These are phyloP conservation scores for Nymphalis urticae DNA, from an alignment of 2,888 invertebrate species.

Conservation along the genomic window DNA sequence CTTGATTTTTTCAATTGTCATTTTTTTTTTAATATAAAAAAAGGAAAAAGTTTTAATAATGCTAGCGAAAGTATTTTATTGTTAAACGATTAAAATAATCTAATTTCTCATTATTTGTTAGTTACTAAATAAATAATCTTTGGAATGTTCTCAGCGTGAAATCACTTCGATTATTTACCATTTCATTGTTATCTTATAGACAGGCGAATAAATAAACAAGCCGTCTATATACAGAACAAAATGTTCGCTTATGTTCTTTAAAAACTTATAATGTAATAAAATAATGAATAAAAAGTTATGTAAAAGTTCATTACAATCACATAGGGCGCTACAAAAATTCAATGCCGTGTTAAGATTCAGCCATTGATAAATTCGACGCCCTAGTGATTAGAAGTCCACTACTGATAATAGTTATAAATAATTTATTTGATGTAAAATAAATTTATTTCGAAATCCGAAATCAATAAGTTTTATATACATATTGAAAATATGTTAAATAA, in stretches of 20 bases:
- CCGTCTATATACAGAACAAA: too few species aligned
- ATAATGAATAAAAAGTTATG: too few species aligned
- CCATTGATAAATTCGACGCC: not conserved
- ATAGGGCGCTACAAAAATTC: too few species aligned
- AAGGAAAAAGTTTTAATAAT: not conserved
- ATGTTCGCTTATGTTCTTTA: too few species aligned
- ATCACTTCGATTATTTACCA: not conserved
- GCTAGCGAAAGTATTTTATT: not conserved
- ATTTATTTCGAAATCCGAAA: not conserved
- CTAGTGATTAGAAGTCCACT: not conserved
- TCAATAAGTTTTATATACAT: not conserved
- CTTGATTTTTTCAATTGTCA: slow-evolving; percentile 41
- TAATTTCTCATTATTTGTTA: not conserved
- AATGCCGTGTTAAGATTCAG: too few species aligned
- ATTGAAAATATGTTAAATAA: not conserved
- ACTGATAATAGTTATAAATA: too few species aligned
- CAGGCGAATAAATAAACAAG: too few species aligned
- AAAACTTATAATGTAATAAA: too few species aligned
- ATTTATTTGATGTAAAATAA: too few species aligned
- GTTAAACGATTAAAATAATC: not conserved
- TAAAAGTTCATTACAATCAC: too few species aligned
- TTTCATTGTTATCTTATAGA: too few species aligned
- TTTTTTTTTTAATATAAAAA: slow-evolving; percentile 4
- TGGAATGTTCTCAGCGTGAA: slow-evolving; percentile 18
- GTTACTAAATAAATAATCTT: slow-evolving; percentile 21